A percentile compares a stretch with the other conserved stretches of the same genome.
Evolutionary conservation across 2,888 invertebrate species (phyloP).

Genomic region (Sialis lutaria): DNA sequence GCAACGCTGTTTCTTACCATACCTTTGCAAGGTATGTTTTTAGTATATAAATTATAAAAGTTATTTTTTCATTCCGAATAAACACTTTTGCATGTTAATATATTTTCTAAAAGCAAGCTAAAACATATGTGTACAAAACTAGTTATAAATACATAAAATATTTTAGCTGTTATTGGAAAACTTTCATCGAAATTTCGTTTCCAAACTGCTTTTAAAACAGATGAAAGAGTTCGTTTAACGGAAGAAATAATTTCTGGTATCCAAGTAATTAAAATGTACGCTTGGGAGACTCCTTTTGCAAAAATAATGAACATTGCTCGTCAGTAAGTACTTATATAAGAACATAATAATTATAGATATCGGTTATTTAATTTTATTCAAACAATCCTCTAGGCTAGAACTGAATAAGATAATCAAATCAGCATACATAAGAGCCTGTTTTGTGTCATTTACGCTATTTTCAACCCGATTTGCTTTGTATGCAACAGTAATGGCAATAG

Average conservation of each 20-base stretch:
- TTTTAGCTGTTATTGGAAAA: too few relatives aligned
- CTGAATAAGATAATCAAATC: slow-evolving; percentile 45
- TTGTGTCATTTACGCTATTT: slow-evolving; percentile 50
- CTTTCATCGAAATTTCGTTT: slow-evolving; percentile 20
- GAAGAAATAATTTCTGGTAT: slow-evolving; percentile 58
- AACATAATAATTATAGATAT: background rate
- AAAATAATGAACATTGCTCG: slow-evolving; percentile 39
- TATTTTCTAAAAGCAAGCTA: background rate
- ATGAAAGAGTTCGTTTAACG: slow-evolving; percentile 52
- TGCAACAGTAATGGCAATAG: slow-evolving; percentile 61
- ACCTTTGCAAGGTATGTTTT: slow-evolving; percentile 29
- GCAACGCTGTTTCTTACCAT: slow-evolving; percentile 30
- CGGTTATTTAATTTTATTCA: too few relatives aligned
- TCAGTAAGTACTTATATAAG: slow-evolving; percentile 23
- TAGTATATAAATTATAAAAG: background rate
- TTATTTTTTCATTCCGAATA: background rate
- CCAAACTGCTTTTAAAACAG: slow-evolving; percentile 33
- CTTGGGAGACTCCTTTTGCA: slow-evolving; percentile 58
- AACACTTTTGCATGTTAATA: background rate
- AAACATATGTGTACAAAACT: too few relatives aligned
- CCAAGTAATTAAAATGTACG: slow-evolving; percentile 63
- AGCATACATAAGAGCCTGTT: slow-evolving; percentile 48
- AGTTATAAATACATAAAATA: too few relatives aligned
- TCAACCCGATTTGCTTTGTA: slow-evolving; percentile 72
- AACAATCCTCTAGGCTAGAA: slow-evolving; percentile 36